Base-by-base conservation (phyloP, 2,113 vertebrate genomes). In the Polypterus senegalus region DNA sequence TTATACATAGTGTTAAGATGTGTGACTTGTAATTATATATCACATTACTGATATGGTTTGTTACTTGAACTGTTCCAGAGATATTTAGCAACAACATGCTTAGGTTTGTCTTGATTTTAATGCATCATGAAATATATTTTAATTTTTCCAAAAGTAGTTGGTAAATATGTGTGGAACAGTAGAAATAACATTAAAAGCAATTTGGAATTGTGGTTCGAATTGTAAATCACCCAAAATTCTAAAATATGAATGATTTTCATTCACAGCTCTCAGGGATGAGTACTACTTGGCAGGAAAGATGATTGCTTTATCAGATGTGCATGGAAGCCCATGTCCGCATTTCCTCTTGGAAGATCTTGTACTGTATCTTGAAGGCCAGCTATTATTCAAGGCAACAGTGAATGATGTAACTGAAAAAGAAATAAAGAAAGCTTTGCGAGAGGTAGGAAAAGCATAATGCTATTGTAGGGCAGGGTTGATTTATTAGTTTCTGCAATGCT, bases 231-330 rank as follows among this genome's bases (percentile, higher is more conserved):
- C 52, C 61, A 49, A 60, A 55, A 5, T 54, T 65, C 61, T 66
- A 51, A 9, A 63, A 57, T 43, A 7, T 49, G 54, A 10, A 54
- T 9, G 54, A 61, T 63, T 65, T 6, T 60, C n/a, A n/a, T 63
- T 62, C 45, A 55, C 58, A 66, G 64, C 64, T 66, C 60, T 59
- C 57, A 68, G 67, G 44, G 64, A n/a, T n/a, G n/a, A n/a, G n/a
- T n/a, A 66, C 48, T 62, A 47, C 60, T 11, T 70, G 57, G 68
- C 68, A 63, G 65, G 62, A 54, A 70, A 64, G 65, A 66, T 70
- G 61, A 65, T 70, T 46, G 68, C 68, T 10, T 58, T 66, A 11
- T 27, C 27, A 27, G 27, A 1, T 27, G 59, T 69, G 45, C 64
- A 64, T 64, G 58, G 61, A 47, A 61, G 62, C 58, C 62, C 61